Conservation (phyloP, 1,140 invertebrate genomes). For the Drosophila nannoptera region DNA sequence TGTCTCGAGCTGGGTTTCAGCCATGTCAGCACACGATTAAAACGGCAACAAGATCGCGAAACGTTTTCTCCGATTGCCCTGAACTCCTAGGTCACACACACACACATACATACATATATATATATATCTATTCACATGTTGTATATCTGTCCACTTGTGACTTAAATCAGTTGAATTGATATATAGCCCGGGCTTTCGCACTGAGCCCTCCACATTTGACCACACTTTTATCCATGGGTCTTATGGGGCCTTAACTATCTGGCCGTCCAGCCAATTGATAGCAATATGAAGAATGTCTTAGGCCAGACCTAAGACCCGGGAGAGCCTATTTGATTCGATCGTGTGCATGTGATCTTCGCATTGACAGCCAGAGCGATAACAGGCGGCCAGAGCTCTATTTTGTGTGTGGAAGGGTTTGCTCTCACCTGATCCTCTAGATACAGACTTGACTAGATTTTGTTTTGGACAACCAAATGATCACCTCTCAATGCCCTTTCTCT, state of each 20-base stretch:
- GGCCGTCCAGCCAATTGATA: conserved; percentile 6
- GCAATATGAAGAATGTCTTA: conserved; percentile 3
- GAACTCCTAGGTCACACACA: not conserved
- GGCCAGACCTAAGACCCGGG: conserved; percentile 18
- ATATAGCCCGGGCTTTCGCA: not conserved
- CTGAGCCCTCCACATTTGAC: not conserved
- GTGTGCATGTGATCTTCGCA: conserved; percentile 41
- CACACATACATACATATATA: not conserved
- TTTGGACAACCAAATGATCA: not conserved
- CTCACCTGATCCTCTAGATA: no score
- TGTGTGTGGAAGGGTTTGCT: no score
- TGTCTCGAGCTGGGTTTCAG: not conserved
- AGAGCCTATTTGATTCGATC: conserved; percentile 29
- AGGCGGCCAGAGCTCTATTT: no score
- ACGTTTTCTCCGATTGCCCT: not conserved
- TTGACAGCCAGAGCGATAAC: conserved; percentile 37
- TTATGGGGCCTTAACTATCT: conserved; percentile 12
- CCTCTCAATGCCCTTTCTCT: not conserved
- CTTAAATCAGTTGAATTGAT: conserved; percentile 8
- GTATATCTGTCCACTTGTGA: no score
- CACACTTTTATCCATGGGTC: conserved; percentile 4
- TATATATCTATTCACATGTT: not conserved
- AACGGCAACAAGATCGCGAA: conserved; percentile 25
- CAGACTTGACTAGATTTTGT: no score
- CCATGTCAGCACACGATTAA: not conserved